Percentiles rank a stretch among this genome's conserved stretches.
Evolutionary conservation across 2,888 invertebrate species (phyloP).

Genomic region (Napeogenes inachia): DNA sequence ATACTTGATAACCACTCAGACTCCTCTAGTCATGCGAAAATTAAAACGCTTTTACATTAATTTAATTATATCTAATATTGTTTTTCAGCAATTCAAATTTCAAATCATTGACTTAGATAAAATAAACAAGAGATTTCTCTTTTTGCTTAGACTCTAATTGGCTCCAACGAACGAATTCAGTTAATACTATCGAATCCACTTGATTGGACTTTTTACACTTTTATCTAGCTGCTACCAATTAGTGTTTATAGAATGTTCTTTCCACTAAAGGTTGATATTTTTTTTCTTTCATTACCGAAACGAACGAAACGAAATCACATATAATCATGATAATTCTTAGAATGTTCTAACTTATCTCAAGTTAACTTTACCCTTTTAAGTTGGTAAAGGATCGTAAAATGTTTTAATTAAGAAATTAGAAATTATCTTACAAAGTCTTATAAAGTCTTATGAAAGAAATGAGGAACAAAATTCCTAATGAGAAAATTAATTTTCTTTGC

Average conservation of each 20-base stretch:
- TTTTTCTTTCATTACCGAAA: too few species aligned
- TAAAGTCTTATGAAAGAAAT: too few species aligned
- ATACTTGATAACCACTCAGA: too few species aligned
- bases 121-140: slow-evolving; percentile 18
- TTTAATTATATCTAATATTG: neutral
- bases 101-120: slow-evolving; percentile 13
- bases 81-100: slow-evolving; percentile 1
- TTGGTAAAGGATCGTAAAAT: neutral
- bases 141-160: slow-evolving; percentile 25
- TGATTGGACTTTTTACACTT: slow-evolving; percentile 23
- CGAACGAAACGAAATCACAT: too few species aligned
- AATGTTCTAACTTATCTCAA: neutral
- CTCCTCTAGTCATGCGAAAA: neutral
- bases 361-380: neutral
- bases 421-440: too few species aligned
- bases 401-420: neutral
- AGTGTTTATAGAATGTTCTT: slow-evolving; percentile 19
- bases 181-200: slow-evolving; percentile 28
- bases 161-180: slow-evolving; percentile 23
- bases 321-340: too few species aligned
- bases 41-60: neutral
- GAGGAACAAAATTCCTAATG: neutral
- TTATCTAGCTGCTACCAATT: slow-evolving; percentile 26
- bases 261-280: slow-evolving; percentile 9
- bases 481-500: neutral